These are phyloP conservation scores for Microdon myrmicae DNA, from an alignment of 2,888 invertebrate genomes.

Conservation along the genomic window DNA sequence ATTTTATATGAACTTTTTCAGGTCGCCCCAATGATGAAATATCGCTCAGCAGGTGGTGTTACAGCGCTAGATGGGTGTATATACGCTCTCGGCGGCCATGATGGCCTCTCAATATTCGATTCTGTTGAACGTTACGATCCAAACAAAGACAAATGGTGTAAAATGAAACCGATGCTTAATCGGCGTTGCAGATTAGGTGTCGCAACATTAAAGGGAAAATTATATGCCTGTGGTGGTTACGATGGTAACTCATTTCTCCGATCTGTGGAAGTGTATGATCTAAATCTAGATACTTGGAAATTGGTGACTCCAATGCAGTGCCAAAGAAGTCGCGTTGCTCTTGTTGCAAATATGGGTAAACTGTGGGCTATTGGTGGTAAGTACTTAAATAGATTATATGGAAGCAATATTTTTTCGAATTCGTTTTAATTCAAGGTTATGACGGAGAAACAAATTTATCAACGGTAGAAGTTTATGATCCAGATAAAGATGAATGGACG, in stretches of 20 bases:
- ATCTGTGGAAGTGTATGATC: slow-evolving; percentile 84
- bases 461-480: too few species aligned
- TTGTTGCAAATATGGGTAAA: slow-evolving; percentile 85
- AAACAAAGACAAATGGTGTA: slow-evolving; percentile 76
- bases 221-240: slow-evolving; percentile 87
- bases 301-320: slow-evolving; percentile 83
- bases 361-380: slow-evolving; percentile 82
- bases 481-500: too few species aligned
- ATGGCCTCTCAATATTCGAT: slow-evolving; percentile 87
- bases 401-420: too few species aligned
- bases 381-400: background rate
- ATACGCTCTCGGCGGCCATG: slow-evolving; percentile 87
- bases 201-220: slow-evolving; percentile 80
- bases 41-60: slow-evolving; percentile 77
- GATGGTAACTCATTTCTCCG: slow-evolving; percentile 85
- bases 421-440: too few species aligned
- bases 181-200: slow-evolving; percentile 86
- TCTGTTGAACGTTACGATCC: slow-evolving; percentile 86
- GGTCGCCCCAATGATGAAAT: slow-evolving; percentile 68
- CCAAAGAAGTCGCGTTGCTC: slow-evolving; percentile 81
- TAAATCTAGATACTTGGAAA: slow-evolving; percentile 79
- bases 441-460: too few species aligned
- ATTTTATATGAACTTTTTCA: slow-evolving; percentile 30
- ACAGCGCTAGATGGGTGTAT: slow-evolving; percentile 76
- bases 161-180: slow-evolving; percentile 82